A percentile compares a stretch with the other conserved stretches of the same genome.
phyloP scores from a whole-genome alignment of 2,888 invertebrate genomes.

The Girardia tigrina region DNA sequence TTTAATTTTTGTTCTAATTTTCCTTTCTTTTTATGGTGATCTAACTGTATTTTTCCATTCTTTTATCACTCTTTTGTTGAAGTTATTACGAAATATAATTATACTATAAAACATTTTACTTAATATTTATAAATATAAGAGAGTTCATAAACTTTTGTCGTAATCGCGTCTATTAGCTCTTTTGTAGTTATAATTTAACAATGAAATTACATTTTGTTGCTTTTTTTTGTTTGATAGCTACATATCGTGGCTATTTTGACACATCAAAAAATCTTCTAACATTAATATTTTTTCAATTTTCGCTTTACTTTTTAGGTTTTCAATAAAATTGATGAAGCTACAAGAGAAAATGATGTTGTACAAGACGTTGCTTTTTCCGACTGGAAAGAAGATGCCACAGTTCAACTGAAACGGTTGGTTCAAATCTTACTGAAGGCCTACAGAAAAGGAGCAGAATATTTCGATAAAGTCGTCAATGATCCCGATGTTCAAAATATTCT shows the following conservation, averaged over 20 bases:
- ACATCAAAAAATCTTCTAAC: neutral
- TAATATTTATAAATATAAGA: too few relatives aligned
- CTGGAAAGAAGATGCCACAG: neutral
- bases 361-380: neutral
- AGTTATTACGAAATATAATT: too few relatives aligned
- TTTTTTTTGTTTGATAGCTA: too few relatives aligned
- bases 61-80: too few relatives aligned
- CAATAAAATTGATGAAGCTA: neutral
- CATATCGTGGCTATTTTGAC: too few relatives aligned
- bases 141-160: too few relatives aligned
- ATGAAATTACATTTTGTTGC: neutral
- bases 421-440: conserved; percentile 12
- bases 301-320: neutral
- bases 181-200: neutral
- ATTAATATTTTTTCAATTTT: neutral
- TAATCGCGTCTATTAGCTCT: neutral
- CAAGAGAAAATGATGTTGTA: neutral
- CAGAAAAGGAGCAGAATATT: neutral
- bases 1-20: too few relatives aligned
- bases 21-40: too few relatives aligned
- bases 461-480: conserved; percentile 5
- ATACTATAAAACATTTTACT: too few relatives aligned
- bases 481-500: conserved; percentile 4
- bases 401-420: neutral
- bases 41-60: too few relatives aligned